phyloP scores from a whole-genome alignment of 2,888 invertebrate genomes.

The Linnaemya tessellans region DNA sequence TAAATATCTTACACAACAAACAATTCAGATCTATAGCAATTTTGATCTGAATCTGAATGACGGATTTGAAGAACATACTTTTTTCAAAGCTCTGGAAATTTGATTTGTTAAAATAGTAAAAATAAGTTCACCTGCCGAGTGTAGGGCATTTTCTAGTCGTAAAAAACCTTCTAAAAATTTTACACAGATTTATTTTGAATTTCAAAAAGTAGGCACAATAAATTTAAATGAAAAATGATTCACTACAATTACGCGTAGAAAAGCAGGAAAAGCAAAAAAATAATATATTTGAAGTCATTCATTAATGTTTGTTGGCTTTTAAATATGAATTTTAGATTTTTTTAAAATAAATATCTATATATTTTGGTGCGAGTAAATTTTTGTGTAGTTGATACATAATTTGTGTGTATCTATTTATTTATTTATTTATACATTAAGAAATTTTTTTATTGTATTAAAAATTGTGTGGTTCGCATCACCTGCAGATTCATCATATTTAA shows the following conservation, averaged over 20 bases:
- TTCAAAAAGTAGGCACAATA: constrained; percentile 8
- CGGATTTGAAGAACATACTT: too few species aligned
- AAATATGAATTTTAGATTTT: constrained; percentile 19
- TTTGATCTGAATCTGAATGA: too few species aligned
- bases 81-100: too few species aligned
- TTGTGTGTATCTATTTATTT: neutral
- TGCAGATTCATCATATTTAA: constrained; percentile 53
- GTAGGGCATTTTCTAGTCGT: neutral
- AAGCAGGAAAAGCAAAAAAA: constrained; percentile 1
- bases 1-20: constrained; percentile 21
- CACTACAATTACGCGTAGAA: constrained; percentile 14
- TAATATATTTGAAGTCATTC: constrained; percentile 39
- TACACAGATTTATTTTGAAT: neutral
- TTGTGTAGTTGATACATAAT: constrained; percentile 1
- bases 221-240: constrained; percentile 50
- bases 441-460: neutral
- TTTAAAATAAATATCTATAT: neutral
- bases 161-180: neutral
- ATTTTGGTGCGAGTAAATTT: constrained; percentile 27
- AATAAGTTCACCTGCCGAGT: neutral
- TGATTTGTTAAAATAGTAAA: too few species aligned
- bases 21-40: neutral
- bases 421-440: neutral
- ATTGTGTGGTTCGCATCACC: constrained; percentile 54
- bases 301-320: constrained; percentile 43